Conservation (phyloP, 2,113 vertebrate species). For the Meriones unguiculatus region DNA sequence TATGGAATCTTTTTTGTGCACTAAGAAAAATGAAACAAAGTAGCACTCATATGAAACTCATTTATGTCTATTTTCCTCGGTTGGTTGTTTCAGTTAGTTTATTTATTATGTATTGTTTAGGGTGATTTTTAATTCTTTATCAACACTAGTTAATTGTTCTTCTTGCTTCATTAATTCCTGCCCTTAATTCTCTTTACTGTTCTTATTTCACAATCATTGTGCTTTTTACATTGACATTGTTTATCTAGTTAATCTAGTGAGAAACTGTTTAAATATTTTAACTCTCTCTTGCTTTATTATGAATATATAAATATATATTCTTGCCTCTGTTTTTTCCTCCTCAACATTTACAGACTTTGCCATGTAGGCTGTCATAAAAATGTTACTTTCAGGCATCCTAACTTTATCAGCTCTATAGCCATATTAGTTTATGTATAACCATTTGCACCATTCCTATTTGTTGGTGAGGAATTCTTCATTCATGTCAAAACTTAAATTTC, state of each 20-base stretch:
- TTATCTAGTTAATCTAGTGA: background rate
- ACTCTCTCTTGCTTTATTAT: background rate
- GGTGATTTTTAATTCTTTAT: background rate
- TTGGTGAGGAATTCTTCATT: background rate
- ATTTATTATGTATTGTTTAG: background rate
- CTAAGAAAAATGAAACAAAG: background rate
- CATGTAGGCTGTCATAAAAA: background rate
- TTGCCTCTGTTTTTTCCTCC: background rate
- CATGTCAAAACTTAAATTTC: background rate
- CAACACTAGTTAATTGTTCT: background rate
- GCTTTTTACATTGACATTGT: background rate
- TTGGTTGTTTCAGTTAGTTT: background rate
- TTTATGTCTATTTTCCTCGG: background rate
- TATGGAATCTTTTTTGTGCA: background rate
- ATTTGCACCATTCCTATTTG: background rate
- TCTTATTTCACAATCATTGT: background rate
- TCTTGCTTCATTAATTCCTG: background rate
- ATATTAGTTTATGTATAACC: background rate
- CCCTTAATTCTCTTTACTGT: background rate
- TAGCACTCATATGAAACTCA: background rate
- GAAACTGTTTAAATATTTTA: background rate
- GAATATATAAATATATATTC: background rate
- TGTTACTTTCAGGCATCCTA: conserved; percentile 37
- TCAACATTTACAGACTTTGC: background rate
- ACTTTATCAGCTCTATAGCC: background rate